Evolutionary conservation across 1,140 invertebrate species (phyloP).

Genomic region (Polyergus mexicanus): DNA sequence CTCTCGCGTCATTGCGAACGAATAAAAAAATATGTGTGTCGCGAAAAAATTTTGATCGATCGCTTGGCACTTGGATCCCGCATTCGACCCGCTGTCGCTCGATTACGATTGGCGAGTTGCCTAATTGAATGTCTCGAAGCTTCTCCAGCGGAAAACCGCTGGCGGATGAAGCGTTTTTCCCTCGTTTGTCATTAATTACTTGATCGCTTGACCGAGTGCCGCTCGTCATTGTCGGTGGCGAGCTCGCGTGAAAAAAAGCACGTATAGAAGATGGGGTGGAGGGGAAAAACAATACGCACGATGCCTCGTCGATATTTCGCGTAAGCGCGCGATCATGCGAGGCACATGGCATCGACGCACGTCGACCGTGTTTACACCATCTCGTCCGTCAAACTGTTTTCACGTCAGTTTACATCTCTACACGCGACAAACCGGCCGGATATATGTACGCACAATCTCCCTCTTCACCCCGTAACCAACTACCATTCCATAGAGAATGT

Average conservation of each 20-base stretch:
- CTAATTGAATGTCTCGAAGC: conserved; percentile 75
- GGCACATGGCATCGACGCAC: conserved; percentile 42
- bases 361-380: conserved; percentile 65
- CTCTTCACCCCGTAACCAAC: background rate
- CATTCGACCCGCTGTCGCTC: conserved; percentile 64
- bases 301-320: conserved; percentile 49
- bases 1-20: conserved; percentile 41
- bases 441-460: background rate
- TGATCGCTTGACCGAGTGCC: conserved; percentile 50
- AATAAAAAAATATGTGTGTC: conserved; percentile 25
- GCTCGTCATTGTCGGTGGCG: conserved; percentile 35
- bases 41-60: conserved; percentile 70
- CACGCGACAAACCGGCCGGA: conserved; percentile 26
- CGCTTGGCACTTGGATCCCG: conserved; percentile 63
- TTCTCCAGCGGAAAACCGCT: conserved; percentile 66
- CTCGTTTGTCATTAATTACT: conserved; percentile 67
- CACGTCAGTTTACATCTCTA: conserved; percentile 60
- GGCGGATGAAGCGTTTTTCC: conserved; percentile 42
- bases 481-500: background rate
- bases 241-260: background rate
- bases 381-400: conserved; percentile 67
- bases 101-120: conserved; percentile 70
- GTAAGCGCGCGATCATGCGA: conserved; percentile 53
- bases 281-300: conserved; percentile 9
- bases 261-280: conserved; percentile 6